A percentile compares a stretch with the other conserved stretches of the same genome.
These are phyloP conservation scores for Prunella fulvescens DNA, from an alignment of 2,113 vertebrate genomes.

Conservation along the genomic window DNA sequence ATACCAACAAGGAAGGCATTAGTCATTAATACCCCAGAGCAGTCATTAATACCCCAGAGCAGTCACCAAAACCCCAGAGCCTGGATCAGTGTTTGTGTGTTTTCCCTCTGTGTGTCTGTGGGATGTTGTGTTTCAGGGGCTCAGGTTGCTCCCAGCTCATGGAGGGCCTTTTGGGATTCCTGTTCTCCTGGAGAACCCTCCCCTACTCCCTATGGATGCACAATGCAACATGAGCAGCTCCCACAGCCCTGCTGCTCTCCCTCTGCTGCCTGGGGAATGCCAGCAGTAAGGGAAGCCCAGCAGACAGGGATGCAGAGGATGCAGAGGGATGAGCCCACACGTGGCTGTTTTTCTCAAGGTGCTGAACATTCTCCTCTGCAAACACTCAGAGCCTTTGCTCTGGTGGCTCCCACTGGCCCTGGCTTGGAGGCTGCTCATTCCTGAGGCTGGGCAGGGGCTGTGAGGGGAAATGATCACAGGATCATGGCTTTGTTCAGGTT, in stretches of 20 bases:
- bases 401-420: neutral
- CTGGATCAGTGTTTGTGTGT: neutral
- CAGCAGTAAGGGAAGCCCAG: fast-evolving
- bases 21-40: neutral
- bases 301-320: neutral
- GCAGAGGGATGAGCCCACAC: neutral
- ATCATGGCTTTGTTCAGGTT: neutral
- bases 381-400: neutral
- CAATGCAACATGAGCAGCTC: neutral
- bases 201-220: neutral
- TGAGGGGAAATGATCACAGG: neutral
- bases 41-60: neutral
- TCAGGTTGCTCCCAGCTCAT: neutral
- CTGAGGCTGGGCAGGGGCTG: neutral
- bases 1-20: neutral
- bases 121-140: neutral
- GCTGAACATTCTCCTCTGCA: neutral
- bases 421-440: neutral
- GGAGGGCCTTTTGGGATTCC: neutral
- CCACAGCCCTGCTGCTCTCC: neutral
- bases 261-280: neutral
- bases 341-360: fast-evolving
- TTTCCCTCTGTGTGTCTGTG: neutral
- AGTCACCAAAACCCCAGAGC: neutral
- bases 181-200: neutral